phyloP scores from a whole-genome alignment of 53 echinoderm and acorn worm species.

The Stichopus horrens region DNA sequence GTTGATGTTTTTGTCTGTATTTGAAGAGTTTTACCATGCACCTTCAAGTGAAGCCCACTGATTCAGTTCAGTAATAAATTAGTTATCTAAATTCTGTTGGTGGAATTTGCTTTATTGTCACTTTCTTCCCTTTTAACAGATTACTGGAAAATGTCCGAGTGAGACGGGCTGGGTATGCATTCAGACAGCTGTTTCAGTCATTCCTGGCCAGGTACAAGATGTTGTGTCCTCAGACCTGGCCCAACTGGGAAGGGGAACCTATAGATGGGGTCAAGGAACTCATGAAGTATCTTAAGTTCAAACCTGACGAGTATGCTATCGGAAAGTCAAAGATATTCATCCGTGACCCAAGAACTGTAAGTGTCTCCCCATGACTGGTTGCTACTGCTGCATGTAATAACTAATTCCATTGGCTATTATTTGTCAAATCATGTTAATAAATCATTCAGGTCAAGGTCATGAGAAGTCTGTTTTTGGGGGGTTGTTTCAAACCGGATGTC shows the following conservation, averaged over 20 bases:
- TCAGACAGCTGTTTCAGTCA: conserved; percentile 78
- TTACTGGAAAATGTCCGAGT: conserved; percentile 95
- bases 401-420: too few species aligned
- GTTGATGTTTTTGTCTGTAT: too few species aligned
- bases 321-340: conserved; percentile 92
- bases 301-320: conserved; percentile 72
- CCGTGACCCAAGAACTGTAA: conserved; percentile 87
- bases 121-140: conserved; percentile 39
- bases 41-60: not conserved
- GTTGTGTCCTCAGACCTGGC: conserved; percentile 95
- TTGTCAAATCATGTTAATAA: too few species aligned
- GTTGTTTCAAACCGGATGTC: too few species aligned
- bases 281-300: conserved; percentile 52
- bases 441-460: too few species aligned
- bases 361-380: not conserved
- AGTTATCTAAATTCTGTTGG: not conserved
- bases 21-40: not conserved
- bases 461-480: too few species aligned
- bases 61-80: not conserved
- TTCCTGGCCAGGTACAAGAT: conserved; percentile 95
- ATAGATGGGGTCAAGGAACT: conserved; percentile 71
- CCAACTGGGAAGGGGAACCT: conserved; percentile 75
- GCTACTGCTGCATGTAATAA: too few species aligned
- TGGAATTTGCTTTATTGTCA: not conserved
- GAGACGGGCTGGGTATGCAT: conserved; percentile 91